A percentile compares a stretch with the other conserved stretches of the same genome.
These are phyloP conservation scores for Limanda limanda DNA, from an alignment of 2,113 vertebrate genomes.

Conservation along the genomic window DNA sequence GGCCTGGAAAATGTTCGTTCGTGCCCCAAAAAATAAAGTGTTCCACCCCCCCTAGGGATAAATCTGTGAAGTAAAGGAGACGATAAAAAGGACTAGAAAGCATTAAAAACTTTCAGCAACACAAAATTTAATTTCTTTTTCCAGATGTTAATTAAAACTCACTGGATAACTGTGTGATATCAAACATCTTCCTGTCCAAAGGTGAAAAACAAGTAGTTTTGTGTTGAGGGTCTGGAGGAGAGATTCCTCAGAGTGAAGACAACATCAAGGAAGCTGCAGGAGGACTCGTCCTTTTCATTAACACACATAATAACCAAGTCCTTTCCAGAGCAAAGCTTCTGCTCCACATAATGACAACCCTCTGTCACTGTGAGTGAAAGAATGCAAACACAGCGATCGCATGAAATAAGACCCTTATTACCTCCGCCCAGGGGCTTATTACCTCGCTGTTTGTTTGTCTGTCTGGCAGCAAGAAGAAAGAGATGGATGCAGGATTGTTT, in stretches of 20 bases:
- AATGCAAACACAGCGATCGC: not conserved
- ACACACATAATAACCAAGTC: not conserved
- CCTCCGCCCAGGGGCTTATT: not conserved
- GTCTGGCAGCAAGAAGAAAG: too few relatives aligned
- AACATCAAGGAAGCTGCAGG: too few relatives aligned
- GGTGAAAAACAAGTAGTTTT: too few relatives aligned
- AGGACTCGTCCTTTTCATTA: too few relatives aligned
- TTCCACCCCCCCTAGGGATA: not conserved
- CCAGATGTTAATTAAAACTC: not conserved
- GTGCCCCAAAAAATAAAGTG: not conserved
- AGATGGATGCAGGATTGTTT: too few relatives aligned
- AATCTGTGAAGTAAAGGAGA: not conserved
- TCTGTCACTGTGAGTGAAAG: not conserved
- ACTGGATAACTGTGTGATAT: not conserved
- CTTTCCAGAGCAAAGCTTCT: not conserved
- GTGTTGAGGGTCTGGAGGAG: too few relatives aligned
- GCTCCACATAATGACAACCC: not conserved
- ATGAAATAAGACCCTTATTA: not conserved
- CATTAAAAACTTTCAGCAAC: not conserved
- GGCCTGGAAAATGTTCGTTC: conserved; percentile 6
- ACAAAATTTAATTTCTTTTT: not conserved
- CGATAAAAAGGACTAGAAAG: not conserved
- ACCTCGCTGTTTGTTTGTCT: not conserved
- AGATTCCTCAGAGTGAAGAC: not conserved
- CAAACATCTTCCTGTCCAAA: too few relatives aligned